Percentiles rank a stretch among this genome's conserved stretches.
Evolutionary conservation across 2,113 vertebrate species (phyloP).

Genomic region (Ursus arctos): DNA sequence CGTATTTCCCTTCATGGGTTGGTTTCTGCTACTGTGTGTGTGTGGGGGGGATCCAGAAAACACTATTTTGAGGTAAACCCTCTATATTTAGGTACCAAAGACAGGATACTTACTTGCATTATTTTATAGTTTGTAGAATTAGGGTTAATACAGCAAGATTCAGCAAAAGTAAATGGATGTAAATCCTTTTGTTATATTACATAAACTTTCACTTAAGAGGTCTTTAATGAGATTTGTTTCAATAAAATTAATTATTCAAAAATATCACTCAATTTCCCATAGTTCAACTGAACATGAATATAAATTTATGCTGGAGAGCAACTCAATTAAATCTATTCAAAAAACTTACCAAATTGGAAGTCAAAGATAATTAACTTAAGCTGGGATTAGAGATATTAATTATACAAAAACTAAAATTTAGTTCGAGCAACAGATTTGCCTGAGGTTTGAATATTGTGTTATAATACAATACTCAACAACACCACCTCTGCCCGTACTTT

Average conservation of each 20-base stretch:
- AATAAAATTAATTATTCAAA: constrained; percentile 76
- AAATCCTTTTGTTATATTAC: constrained; percentile 11
- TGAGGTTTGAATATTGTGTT: constrained; percentile 75
- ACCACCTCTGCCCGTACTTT: neutral
- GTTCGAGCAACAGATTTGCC: constrained; percentile 82
- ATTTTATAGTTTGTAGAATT: neutral
- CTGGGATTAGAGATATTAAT: constrained; percentile 85
- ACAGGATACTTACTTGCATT: neutral
- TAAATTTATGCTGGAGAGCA: constrained; percentile 76
- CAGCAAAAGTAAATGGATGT: neutral
- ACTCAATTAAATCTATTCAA: constrained; percentile 83
- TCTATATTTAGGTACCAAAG: neutral
- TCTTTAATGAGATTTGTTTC: constrained; percentile 75
- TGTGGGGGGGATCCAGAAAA: neutral
- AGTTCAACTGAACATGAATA: constrained; percentile 55
- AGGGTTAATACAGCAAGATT: neutral
- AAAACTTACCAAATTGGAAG: constrained; percentile 76
- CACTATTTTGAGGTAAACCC: neutral
- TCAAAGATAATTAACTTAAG: constrained; percentile 86
- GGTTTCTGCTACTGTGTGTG: neutral
- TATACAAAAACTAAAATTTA: constrained; percentile 85
- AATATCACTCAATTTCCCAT: constrained; percentile 73
- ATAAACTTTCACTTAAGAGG: constrained; percentile 69
- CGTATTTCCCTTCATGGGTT: neutral
- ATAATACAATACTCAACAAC: constrained; percentile 57